phyloP scores from a whole-genome alignment of 2,113 vertebrate species.

The Meriones unguiculatus region DNA sequence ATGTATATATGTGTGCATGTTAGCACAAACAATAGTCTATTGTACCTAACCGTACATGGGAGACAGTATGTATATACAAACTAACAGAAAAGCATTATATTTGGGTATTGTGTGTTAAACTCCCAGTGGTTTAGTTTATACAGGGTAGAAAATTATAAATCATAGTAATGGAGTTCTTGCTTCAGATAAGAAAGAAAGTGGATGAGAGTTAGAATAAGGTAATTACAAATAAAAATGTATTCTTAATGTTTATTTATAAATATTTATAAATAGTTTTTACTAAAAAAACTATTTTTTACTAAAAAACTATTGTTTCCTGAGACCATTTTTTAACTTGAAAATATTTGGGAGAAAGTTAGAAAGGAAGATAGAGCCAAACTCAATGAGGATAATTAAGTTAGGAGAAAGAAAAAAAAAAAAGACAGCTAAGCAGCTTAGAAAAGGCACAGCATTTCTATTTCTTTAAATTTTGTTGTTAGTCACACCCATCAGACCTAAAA shows the following conservation, averaged over 20 bases:
- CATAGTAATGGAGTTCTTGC: background rate
- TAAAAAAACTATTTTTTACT: constrained; percentile 37
- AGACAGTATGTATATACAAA: background rate
- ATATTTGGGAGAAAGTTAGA: background rate
- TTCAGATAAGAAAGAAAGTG: background rate
- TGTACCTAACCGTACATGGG: background rate
- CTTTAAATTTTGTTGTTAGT: background rate
- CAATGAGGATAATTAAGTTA: background rate
- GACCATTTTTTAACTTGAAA: background rate
- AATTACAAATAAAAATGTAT: background rate
- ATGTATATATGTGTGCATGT: background rate
- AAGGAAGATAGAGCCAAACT: constrained; percentile 3
- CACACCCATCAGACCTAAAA: background rate
- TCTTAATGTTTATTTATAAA: background rate
- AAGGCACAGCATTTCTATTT: background rate
- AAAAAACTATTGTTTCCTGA: background rate
- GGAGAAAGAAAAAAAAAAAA: too few species aligned
- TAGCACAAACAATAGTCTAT: background rate
- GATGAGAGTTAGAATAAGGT: background rate
- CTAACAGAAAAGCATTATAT: background rate
- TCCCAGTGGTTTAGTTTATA: background rate
- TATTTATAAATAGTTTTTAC: constrained; percentile 9
- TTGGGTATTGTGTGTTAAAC: background rate
- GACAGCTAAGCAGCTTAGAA: background rate
- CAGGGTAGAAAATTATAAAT: background rate